Conservation (phyloP, 2,797 vertebrate species). For the Phrynocephalus guinanensis region DNA sequence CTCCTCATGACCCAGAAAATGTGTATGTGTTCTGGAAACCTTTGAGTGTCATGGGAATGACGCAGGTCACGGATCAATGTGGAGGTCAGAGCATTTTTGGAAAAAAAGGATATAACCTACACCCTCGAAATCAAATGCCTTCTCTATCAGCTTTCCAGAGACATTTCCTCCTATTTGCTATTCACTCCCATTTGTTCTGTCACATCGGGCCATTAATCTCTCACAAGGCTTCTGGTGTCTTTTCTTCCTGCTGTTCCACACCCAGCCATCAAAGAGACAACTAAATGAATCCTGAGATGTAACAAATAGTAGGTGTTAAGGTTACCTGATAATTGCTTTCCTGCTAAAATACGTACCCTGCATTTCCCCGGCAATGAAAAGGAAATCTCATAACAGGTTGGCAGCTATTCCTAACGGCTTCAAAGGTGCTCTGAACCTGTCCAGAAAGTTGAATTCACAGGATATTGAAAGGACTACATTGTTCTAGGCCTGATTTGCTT, state of each 20-base stretch:
- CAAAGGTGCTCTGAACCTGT: not conserved
- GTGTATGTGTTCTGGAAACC: no score
- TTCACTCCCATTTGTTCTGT: not conserved
- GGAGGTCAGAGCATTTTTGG: not conserved
- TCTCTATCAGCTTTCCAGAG: not conserved
- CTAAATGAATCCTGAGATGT: slow-evolving; percentile 44
- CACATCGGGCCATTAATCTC: slow-evolving; percentile 13
- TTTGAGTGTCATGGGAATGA: not conserved
- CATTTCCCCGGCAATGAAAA: not conserved
- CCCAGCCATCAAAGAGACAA: slow-evolving; percentile 45
- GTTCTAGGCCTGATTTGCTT: not conserved
- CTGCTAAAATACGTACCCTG: slow-evolving; percentile 3
- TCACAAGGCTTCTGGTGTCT: not conserved
- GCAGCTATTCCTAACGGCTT: not conserved
- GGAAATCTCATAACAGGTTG: not conserved
- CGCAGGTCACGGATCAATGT: not conserved
- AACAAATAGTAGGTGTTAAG: slow-evolving; percentile 36
- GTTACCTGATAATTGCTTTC: slow-evolving; percentile 46
- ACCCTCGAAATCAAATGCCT: not conserved
- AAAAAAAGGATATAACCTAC: not conserved
- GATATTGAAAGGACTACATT: not conserved
- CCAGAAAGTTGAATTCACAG: not conserved
- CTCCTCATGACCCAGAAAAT: no score
- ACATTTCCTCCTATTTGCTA: slow-evolving; percentile 2
- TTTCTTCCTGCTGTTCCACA: not conserved